Percentiles rank a stretch among this genome's conserved stretches.
phyloP scores from a whole-genome alignment of 2,113 vertebrate genomes.

The Nettapus auritus region DNA sequence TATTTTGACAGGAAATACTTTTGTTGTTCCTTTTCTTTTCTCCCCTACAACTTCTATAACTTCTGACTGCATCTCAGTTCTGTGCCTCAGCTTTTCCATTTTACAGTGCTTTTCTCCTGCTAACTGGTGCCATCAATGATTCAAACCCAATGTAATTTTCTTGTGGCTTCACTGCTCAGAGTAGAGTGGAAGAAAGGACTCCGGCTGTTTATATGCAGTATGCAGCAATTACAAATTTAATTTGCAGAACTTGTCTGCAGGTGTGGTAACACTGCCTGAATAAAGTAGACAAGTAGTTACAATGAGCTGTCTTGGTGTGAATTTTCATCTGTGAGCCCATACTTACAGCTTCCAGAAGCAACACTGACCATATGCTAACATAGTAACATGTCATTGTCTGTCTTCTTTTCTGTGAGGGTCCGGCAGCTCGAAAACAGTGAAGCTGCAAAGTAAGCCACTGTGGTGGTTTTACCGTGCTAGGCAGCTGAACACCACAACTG shows the following conservation, averaged over 20 bases:
- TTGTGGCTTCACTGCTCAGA: conserved; percentile 67
- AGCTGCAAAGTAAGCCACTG: neutral
- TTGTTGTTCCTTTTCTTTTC: neutral
- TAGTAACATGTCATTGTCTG: neutral
- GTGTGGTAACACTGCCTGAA: conserved; percentile 56
- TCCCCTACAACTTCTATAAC: neutral
- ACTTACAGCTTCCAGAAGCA: neutral
- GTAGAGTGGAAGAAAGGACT: conserved; percentile 59
- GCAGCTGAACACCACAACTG: too few relatives aligned
- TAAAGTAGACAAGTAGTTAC: conserved; percentile 23
- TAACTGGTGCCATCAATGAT: conserved; percentile 49
- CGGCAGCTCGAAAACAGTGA: neutral
- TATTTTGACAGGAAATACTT: neutral
- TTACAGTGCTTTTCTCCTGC: neutral
- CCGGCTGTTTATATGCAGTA: conserved; percentile 72
- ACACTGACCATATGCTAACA: neutral
- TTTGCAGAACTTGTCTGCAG: conserved; percentile 68
- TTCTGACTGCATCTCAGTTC: neutral
- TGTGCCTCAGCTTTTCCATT: conserved; percentile 15
- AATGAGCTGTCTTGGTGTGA: neutral
- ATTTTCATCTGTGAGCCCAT: neutral
- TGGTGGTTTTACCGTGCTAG: too few relatives aligned
- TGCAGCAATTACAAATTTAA: conserved; percentile 74
- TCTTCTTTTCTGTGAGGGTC: neutral
- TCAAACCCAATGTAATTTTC: conserved; percentile 63